Base-by-base conservation (phyloP, 2,797 vertebrate species). In the Sebastes paucispinis region DNA sequence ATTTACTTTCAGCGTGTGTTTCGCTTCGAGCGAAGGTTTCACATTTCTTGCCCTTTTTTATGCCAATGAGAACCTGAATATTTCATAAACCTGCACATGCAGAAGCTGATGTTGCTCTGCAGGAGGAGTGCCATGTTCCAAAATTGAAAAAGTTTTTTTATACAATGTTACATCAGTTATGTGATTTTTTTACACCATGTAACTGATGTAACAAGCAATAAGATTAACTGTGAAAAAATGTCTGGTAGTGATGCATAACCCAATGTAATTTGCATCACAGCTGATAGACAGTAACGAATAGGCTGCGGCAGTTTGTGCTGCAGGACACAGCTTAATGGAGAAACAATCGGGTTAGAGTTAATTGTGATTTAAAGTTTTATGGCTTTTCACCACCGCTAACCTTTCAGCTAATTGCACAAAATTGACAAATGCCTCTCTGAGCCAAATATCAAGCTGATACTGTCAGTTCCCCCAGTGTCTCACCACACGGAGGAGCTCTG, bases 51-150 rank as follows among this genome's bases (percentile, higher is more conserved):
- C 22, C 52, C 29, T 58, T 25, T 36, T 84, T 87, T 68, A 73
- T 79, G 43, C 75, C 84, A 59, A 32, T 59, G 27, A 79, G 59
- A 71, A 5, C 32, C 18, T 87, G 80, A 88, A 83, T 86, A 86
- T 88, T 88, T 86, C 68, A 88, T 77, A 75, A 79, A 32, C 39
- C 20, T n/a, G n/a, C 22, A 65, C 57, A 31, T 36, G 32, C 66
- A 78, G 77, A 22, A 81, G 27, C 69, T 59, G 55, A 57, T 57
- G 54, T 75, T 65, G 6, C 57, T 69, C 64, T 66, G 36, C 12
- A 18, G 64, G 20, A 77, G 31, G 29, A 83, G 52, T 69, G 65
- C 60, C 69, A 77, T n/a, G 18, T 69, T 72, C 34, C 60, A 75
- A 75, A 79, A 67, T 34, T 59, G 9, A 39, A 78, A 87, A 68